Percentiles rank a stretch among this genome's conserved stretches.
Evolutionary conservation across 2,888 invertebrate genomes (phyloP).

Genomic region (Phaonia tiefii): DNA sequence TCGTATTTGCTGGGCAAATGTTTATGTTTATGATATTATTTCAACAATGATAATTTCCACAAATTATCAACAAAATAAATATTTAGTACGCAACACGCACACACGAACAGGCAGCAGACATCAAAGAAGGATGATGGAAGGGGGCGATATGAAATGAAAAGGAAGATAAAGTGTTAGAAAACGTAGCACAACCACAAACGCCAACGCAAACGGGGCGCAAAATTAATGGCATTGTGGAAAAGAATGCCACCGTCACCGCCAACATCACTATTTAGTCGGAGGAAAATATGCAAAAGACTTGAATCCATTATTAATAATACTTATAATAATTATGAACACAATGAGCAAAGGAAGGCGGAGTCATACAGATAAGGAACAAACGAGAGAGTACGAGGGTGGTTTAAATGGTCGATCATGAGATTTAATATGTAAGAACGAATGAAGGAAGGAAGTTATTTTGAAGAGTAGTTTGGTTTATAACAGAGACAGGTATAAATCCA

Average conservation of each 20-base stretch:
- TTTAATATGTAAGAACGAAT: too few relatives aligned
- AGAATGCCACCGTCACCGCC: background rate
- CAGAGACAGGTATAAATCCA: too few relatives aligned
- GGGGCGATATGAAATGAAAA: too few relatives aligned
- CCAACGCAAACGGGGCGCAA: too few relatives aligned
- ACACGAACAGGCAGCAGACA: background rate
- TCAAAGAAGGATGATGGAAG: background rate
- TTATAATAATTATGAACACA: slow-evolving; percentile 6
- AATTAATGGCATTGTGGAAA: too few relatives aligned
- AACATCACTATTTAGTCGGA: slow-evolving; percentile 5
- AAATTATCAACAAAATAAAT: slow-evolving; percentile 44
- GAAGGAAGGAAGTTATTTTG: too few relatives aligned
- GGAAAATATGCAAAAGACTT: slow-evolving; percentile 2
- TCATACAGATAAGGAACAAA: too few relatives aligned
- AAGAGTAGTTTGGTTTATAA: too few relatives aligned
- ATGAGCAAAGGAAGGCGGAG: background rate
- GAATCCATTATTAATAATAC: slow-evolving; percentile 3
- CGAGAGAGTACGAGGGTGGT: too few relatives aligned
- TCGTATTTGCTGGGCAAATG: slow-evolving; percentile 29
- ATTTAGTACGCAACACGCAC: background rate
- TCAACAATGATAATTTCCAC: slow-evolving; percentile 43
- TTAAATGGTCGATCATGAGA: too few relatives aligned
- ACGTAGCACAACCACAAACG: too few relatives aligned
- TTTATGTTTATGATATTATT: slow-evolving; percentile 27
- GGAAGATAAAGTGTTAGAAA: too few relatives aligned